Evolutionary conservation across 2,797 vertebrate genomes (phyloP).

Genomic region (Apogon talboti): DNA sequence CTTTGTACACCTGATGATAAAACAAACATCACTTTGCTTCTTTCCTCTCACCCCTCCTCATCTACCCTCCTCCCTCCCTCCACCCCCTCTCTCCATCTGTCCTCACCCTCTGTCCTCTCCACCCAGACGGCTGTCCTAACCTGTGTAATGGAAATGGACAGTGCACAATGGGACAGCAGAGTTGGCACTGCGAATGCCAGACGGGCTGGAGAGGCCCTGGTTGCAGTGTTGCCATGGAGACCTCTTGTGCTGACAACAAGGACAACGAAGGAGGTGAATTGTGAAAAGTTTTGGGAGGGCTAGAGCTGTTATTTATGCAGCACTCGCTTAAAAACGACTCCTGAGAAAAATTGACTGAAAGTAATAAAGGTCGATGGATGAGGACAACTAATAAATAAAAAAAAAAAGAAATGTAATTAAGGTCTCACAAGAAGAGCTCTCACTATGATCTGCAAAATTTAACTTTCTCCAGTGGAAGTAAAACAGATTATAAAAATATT

Average conservation of each 20-base stretch:
- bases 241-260: conserved; percentile 97
- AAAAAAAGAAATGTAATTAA: conserved; percentile 28
- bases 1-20: conserved; percentile 41
- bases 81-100: conserved; percentile 2
- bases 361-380: conserved; percentile 8
- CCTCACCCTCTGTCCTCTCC: conserved; percentile 36
- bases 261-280: conserved; percentile 98
- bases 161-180: conserved; percentile 98
- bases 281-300: neutral
- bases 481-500: conserved; percentile 38
- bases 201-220: conserved; percentile 97
- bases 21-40: conserved; percentile 54
- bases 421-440: conserved; percentile 35
- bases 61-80: conserved; percentile 8
- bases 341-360: conserved; percentile 8
- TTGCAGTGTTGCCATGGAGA: conserved; percentile 99
- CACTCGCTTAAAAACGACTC: neutral
- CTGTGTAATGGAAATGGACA: conserved; percentile 97
- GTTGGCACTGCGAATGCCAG: conserved; percentile 99
- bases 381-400: conserved; percentile 30
- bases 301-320: conserved; percentile 2
- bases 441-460: conserved; percentile 24
- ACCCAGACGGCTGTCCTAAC: conserved; percentile 96
- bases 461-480: conserved; percentile 23
- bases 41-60: conserved; percentile 25